phyloP scores from a whole-genome alignment of 2,888 invertebrate genomes.

The Macrophya alboannulata region DNA sequence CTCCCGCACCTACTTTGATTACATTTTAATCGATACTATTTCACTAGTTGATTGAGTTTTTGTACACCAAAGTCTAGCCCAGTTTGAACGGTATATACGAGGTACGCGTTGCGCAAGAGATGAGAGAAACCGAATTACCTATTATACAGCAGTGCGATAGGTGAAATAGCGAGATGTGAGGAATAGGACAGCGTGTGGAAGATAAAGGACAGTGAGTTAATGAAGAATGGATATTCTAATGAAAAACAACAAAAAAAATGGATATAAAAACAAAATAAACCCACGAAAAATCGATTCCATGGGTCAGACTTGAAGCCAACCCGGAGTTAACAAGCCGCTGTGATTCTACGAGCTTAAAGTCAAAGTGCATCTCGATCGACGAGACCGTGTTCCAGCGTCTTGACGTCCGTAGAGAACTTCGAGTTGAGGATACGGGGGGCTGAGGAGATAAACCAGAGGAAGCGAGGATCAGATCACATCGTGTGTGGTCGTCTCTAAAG shows the following conservation, averaged over 20 bases:
- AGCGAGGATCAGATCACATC: slow-evolving; percentile 69
- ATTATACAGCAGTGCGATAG: not conserved
- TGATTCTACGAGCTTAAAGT: slow-evolving; percentile 45
- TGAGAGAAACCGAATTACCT: slow-evolving; percentile 26
- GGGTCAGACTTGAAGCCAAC: slow-evolving; percentile 17
- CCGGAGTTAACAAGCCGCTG: slow-evolving; percentile 32
- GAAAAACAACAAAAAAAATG: not conserved
- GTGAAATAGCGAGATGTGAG: no score
- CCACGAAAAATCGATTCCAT: slow-evolving; percentile 28
- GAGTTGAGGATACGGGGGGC: slow-evolving; percentile 52
- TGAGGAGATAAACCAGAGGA: slow-evolving; percentile 60
- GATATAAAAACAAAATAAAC: not conserved
- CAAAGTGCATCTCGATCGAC: slow-evolving; percentile 54
- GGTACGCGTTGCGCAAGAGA: slow-evolving; percentile 18
- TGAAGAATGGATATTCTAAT: not conserved
- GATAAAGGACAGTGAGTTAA: not conserved
- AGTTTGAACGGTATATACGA: no score
- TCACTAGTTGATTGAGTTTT: slow-evolving; percentile 57
- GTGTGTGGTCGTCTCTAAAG: slow-evolving; percentile 72
- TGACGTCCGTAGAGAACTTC: slow-evolving; percentile 61
- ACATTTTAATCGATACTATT: slow-evolving; percentile 60
- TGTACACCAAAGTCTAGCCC: slow-evolving; percentile 14
- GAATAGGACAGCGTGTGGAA: not conserved
- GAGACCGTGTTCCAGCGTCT: slow-evolving; percentile 45
- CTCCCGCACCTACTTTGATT: slow-evolving; percentile 57